phyloP scores from a whole-genome alignment of 2,888 invertebrate genomes.

The Mechanitis mazaeus region DNA sequence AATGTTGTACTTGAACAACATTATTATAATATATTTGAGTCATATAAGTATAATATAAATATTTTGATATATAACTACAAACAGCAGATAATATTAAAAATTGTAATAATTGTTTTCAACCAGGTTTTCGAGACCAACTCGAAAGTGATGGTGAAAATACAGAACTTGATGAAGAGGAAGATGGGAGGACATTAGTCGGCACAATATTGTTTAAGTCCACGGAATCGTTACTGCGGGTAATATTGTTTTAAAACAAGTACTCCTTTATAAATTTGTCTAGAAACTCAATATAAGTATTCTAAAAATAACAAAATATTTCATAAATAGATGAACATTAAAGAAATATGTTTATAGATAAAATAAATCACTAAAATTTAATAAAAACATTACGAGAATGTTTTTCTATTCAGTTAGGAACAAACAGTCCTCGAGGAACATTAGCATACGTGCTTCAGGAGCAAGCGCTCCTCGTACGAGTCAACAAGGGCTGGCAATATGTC shows the following conservation, averaged over 20 bases:
- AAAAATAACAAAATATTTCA: background rate
- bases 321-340: background rate
- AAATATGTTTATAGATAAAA: background rate
- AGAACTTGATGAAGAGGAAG: conserved; percentile 67
- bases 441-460: conserved; percentile 96
- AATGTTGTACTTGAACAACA: no score
- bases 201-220: conserved; percentile 66
- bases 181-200: conserved; percentile 63
- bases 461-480: conserved; percentile 90
- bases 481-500: conserved; percentile 96
- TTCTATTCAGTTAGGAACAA: conserved; percentile 57
- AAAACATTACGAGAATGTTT: conserved; percentile 12
- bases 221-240: conserved; percentile 58
- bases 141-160: conserved; percentile 55
- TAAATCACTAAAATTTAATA: background rate
- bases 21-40: no score
- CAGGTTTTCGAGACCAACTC: conserved; percentile 55
- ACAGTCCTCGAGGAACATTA: conserved; percentile 85
- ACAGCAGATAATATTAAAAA: conserved; percentile 10
- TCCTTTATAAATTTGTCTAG: no score
- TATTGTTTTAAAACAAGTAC: no score
- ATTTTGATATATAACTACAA: background rate
- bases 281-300: background rate
- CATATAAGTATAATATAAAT: no score
- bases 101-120: conserved; percentile 15